Evolutionary conservation across 37 sponge, comb jelly and placozoan species (phyloP), one percentile per base, ranked within the genome.

Genomic region (Aphrocallistes beatrix): DNA sequence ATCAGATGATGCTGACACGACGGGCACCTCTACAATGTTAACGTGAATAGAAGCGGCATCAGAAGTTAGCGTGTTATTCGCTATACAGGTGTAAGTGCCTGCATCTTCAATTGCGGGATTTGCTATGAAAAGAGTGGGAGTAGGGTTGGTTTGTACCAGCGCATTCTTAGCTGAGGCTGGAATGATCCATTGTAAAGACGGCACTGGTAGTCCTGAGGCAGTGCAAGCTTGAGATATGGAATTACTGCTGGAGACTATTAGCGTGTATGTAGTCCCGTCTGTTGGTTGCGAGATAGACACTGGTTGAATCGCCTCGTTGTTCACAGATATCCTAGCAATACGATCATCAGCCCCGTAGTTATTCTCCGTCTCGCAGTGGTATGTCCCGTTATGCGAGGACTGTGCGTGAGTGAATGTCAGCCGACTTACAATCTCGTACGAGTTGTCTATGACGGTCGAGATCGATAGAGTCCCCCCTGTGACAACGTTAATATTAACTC

Each of bases 291-390:
- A 8, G n/a, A 60, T 60, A 60, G 75, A 60, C 25, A 60, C 75
- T 25, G 75, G n/a, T 30, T 60, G 32, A 25, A 60, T 19, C 75
- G 10, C 75, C 75, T 60, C 28, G 34, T 60, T 28, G 28, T 60
- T 19, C 34, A 60, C 75, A 19, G 75, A 25, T 60, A 60, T 60
- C 6, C 75, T 19, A 28, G 75, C 75, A 19, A 30, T 60, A 6
- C 75, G 75, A 60, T 60, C 75, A 60, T 19, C 75, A 25, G 75
- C 8, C 3, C 75, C 75, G 75, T 60, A 60, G 75, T 19, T 25
- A 60, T 60, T 60, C 75, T 60, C 75, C 34, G 75, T 60, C 75
- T 60, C 75, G n/a, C 75, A 60, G n/a, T 60, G 75, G 75, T 60
- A 60, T 6, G 75, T 60, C 6, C 75, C n/a, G 34, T 60, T 30